phyloP scores from a whole-genome alignment of 2,113 vertebrate species.

The Junco hyemalis region DNA sequence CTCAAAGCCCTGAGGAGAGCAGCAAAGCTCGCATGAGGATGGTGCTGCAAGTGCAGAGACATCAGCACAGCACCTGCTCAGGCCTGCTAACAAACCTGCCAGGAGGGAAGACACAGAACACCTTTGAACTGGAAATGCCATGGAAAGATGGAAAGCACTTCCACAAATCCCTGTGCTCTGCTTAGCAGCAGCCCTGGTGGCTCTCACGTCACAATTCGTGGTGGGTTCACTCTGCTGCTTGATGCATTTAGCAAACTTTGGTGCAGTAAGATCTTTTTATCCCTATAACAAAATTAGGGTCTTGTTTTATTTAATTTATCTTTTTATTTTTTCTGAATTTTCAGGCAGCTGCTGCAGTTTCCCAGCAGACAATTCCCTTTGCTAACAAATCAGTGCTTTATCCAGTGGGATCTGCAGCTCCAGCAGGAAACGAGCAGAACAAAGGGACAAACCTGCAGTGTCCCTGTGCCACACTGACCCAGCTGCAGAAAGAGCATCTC shows the following conservation, averaged over 20 bases:
- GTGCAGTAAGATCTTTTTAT: neutral
- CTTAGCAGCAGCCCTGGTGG: neutral
- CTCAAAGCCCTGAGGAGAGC: neutral
- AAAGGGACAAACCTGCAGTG: neutral
- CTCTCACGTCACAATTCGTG: neutral
- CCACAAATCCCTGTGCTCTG: neutral
- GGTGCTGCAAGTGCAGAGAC: neutral
- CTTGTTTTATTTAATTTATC: neutral
- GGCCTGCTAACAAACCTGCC: neutral
- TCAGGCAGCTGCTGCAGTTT: neutral
- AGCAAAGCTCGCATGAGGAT: neutral
- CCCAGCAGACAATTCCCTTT: neutral
- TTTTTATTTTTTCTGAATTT: neutral
- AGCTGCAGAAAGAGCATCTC: neutral
- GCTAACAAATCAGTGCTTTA: neutral
- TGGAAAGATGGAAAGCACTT: neutral
- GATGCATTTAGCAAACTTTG: neutral
- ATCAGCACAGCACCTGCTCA: neutral
- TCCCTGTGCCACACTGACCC: neutral
- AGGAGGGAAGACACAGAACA: neutral
- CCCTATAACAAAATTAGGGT: neutral
- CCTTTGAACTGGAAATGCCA: neutral
- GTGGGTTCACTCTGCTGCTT: neutral
- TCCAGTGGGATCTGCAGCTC: neutral
- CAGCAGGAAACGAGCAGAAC: neutral